Conservation (phyloP, 2,113 vertebrate species). For the Excalfactoria chinensis region DNA sequence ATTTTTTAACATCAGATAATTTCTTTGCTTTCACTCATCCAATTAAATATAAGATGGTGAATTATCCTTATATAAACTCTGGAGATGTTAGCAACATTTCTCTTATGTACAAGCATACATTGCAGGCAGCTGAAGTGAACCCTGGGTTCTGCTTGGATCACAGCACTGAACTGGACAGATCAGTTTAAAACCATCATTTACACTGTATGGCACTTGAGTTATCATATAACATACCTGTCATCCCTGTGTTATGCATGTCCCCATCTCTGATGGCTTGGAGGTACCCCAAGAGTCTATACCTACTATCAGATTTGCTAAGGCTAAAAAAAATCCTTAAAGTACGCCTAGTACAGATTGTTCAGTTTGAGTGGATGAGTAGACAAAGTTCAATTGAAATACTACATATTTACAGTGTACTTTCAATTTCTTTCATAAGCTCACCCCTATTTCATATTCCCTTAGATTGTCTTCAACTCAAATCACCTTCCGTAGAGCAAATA, state of each 20-base stretch:
- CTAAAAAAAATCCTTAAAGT: not conserved
- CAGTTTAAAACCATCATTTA: slow-evolving; percentile 35
- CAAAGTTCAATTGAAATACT: not conserved
- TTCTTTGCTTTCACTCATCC: not conserved
- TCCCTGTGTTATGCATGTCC: no score
- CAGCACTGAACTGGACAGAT: slow-evolving; percentile 69
- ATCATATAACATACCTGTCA: no score
- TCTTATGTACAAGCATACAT: slow-evolving; percentile 80
- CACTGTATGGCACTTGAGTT: not conserved
- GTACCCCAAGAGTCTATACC: no score
- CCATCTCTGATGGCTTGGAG: no score
- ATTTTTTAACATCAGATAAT: not conserved
- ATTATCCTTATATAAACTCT: not conserved
- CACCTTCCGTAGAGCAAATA: not conserved
- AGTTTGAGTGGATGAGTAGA: not conserved
- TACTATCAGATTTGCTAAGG: not conserved
- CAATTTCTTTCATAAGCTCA: not conserved
- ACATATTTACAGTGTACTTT: not conserved
- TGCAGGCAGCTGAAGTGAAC: slow-evolving; percentile 79
- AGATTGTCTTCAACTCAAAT: not conserved
- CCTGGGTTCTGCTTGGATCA: slow-evolving; percentile 59
- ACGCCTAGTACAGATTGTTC: not conserved
- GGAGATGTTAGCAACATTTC: slow-evolving; percentile 62
- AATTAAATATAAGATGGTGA: not conserved
- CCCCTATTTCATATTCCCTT: not conserved